Evolutionary conservation across 2,888 invertebrate genomes (phyloP).

Genomic region (Andrena minutula): DNA sequence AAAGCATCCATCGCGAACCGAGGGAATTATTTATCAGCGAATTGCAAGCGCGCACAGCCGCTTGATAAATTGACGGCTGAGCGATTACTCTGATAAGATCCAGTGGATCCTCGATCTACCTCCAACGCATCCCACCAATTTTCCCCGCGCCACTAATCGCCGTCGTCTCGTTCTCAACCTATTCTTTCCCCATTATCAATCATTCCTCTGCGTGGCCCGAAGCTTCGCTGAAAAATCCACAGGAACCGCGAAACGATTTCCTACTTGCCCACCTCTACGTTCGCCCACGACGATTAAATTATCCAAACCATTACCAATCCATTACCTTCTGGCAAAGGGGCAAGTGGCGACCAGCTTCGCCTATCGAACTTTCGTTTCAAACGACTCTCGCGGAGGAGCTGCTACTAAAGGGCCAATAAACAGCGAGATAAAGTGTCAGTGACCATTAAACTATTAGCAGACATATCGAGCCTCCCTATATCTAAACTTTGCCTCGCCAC

Average conservation of each 20-base stretch:
- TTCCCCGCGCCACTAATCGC: neutral
- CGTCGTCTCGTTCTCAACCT: neutral
- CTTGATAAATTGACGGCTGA: constrained; percentile 29
- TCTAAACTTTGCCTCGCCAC: constrained; percentile 2
- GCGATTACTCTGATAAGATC: constrained; percentile 17
- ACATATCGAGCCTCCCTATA: neutral
- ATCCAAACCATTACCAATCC: too few relatives aligned
- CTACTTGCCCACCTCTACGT: too few relatives aligned
- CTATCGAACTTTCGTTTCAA: constrained; percentile 17
- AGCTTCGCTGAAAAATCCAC: neutral
- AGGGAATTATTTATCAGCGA: constrained; percentile 40
- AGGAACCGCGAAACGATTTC: neutral
- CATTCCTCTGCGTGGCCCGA: neutral
- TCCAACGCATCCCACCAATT: neutral
- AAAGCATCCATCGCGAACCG: neutral
- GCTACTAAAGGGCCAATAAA: constrained; percentile 6
- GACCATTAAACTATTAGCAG: constrained; percentile 22
- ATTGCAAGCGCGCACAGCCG: constrained; percentile 15
- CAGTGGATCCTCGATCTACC: neutral
- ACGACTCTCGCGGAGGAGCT: constrained; percentile 11
- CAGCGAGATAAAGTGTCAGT: constrained; percentile 17
- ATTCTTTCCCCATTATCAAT: neutral
- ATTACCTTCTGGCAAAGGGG: neutral
- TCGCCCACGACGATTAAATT: constrained; percentile 3
- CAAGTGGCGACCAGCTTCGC: neutral